Conservation (phyloP, 1,140 invertebrate species). For the Lordiphosa mommai region DNA sequence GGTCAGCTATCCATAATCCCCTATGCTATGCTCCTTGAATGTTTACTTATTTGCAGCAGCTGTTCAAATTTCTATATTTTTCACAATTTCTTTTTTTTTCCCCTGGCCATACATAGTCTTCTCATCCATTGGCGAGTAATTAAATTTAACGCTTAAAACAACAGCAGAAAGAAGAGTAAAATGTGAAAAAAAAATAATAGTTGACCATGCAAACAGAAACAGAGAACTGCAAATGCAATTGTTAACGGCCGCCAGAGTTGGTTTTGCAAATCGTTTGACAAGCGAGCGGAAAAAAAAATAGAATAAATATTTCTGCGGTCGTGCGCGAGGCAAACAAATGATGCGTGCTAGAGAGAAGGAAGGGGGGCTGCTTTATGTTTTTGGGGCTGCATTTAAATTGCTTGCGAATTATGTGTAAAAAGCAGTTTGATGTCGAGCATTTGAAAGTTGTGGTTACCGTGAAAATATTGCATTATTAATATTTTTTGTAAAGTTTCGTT, state of each 20-base stretch:
- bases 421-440: conserved; percentile 38
- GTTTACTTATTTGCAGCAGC: conserved; percentile 49
- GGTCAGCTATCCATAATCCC: conserved; percentile 9
- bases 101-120: conserved; percentile 3
- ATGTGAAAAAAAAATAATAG: conserved; percentile 18
- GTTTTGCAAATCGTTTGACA: conserved; percentile 76
- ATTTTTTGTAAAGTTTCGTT: conserved; percentile 17
- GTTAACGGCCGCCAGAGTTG: conserved; percentile 60
- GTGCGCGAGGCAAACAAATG: conserved; percentile 39
- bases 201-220: conserved; percentile 55
- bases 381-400: conserved; percentile 48
- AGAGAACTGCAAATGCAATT: conserved; percentile 59
- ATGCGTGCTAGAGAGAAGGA: conserved; percentile 16
- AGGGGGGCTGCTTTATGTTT: too few relatives aligned
- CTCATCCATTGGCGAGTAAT: conserved; percentile 59
- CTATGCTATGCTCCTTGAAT: conserved; percentile 17
- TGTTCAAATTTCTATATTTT: conserved; percentile 55
- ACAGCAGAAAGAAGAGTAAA: conserved; percentile 30
- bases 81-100: background rate
- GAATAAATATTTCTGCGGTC: conserved; percentile 60
- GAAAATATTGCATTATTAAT: conserved; percentile 57
- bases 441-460: conserved; percentile 52
- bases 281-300: conserved; percentile 34
- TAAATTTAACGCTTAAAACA: conserved; percentile 76
- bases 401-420: conserved; percentile 72